These are phyloP conservation scores for Meteorus colon DNA, from an alignment of 2,888 invertebrate genomes.

Conservation along the genomic window DNA sequence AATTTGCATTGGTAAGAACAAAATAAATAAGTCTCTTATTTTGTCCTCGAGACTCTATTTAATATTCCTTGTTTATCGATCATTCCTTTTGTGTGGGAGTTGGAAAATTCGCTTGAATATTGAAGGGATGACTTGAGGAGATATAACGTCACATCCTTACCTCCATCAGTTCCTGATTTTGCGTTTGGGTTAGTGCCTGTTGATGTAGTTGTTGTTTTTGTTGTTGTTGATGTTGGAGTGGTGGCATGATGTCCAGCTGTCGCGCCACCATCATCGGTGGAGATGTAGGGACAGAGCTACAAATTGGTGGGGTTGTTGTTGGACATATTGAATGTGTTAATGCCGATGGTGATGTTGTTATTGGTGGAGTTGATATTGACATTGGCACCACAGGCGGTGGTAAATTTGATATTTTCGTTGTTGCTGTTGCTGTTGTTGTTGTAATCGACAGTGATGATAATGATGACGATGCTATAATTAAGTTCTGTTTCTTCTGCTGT, in stretches of 20 bases:
- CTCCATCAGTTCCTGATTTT: slow-evolving; percentile 72
- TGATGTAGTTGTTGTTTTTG: not conserved
- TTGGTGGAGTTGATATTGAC: slow-evolving; percentile 38
- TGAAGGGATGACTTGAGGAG: slow-evolving; percentile 32
- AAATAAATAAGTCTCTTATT: not conserved
- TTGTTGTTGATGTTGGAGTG: not conserved
- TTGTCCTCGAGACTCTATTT: slow-evolving; percentile 4
- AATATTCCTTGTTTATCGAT: slow-evolving; percentile 17
- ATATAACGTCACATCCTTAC: slow-evolving; percentile 68
- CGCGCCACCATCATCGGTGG: slow-evolving; percentile 44
- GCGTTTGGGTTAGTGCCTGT: slow-evolving; percentile 70
- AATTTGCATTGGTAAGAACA: not conserved
- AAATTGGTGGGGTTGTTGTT: slow-evolving; percentile 45
- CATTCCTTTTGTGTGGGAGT: slow-evolving; percentile 9
- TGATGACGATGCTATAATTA: slow-evolving; percentile 14
- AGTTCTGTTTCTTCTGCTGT: slow-evolving; percentile 36
- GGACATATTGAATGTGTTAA: slow-evolving; percentile 42
- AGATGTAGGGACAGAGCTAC: slow-evolving; percentile 46
- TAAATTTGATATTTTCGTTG: slow-evolving; percentile 25
- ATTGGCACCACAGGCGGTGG: slow-evolving; percentile 34
- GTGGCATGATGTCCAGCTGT: slow-evolving; percentile 64
- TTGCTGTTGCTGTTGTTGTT: slow-evolving; percentile 5
- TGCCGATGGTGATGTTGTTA: slow-evolving; percentile 45
- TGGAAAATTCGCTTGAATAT: slow-evolving; percentile 25
- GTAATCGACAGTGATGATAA: not conserved